Base-by-base conservation (phyloP, 2,888 invertebrate species). In the Drosophila quinaria region DNA sequence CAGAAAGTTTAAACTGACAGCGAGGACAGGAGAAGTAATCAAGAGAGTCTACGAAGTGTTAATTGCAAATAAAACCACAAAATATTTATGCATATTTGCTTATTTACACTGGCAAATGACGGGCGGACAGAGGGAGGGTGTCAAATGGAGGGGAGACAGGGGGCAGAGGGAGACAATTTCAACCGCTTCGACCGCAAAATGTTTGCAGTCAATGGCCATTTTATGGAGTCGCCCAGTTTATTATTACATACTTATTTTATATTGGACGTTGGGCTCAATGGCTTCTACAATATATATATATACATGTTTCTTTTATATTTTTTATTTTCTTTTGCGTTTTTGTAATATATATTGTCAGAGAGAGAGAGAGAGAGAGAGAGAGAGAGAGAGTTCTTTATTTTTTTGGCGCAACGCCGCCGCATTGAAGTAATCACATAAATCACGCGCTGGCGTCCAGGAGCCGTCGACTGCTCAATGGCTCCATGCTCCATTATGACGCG, bases 381-480 rank as follows among this genome's bases (percentile, higher is more conserved):
- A n/a, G 55, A 44, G 42, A 29, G 29, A 29, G 29, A 29, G 29
- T 44, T 55, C 17, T 58, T 25, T 58, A 19, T 41, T 47, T 51
- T 78, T 81, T 89, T 85, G 81, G 79, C 80, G 81, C 85, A 90
- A 89, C 88, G 87, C 83, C 90, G 89, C 88, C 91, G 90, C 90
- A 90, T 88, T 89, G 90, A 90, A 90, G 90, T 89, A 89, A 89
- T 90, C 89, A 78, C 91, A 90, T 90, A 90, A 90, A 90, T 90
- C 90, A 90, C 84, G 78, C 72, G 56, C 74, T 64, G 70, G 74
- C 75, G 58, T 78, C 72, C 81, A 84, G 85, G 79, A 84, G 74
- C 67, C 84, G 59, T 73, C 68, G 87, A 49, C 58, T 63, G 74
- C 62, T 74, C 75, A 66, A 74, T 74, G 74, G 74, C 61, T 69